These are phyloP conservation scores for Drosophila ustulata DNA, from an alignment of 2,888 invertebrate species.

Conservation along the genomic window DNA sequence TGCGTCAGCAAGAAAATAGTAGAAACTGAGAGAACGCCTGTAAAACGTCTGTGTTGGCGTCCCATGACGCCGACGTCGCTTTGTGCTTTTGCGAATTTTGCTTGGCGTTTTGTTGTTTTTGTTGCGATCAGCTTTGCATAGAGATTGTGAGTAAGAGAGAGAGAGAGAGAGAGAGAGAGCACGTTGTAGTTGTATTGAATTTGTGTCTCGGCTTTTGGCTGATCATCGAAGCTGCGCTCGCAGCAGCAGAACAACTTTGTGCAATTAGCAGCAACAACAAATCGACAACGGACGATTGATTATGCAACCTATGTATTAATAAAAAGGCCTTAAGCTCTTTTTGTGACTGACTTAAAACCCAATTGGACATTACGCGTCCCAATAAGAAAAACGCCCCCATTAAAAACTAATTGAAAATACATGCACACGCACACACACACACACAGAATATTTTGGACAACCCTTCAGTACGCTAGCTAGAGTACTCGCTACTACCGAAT, in stretches of 20 bases:
- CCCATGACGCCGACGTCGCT: slow-evolving; percentile 45
- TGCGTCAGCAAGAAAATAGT: slow-evolving; percentile 78
- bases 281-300: slow-evolving; percentile 14
- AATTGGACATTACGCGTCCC: slow-evolving; percentile 65
- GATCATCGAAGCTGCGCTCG: slow-evolving; percentile 34
- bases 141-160: slow-evolving; percentile 15
- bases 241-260: slow-evolving; percentile 22
- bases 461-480: too few species aligned
- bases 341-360: slow-evolving; percentile 73
- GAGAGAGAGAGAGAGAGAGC: slow-evolving; percentile 5
- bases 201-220: slow-evolving; percentile 35
- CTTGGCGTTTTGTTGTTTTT: slow-evolving; percentile 30
- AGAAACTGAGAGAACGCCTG: slow-evolving; percentile 40
- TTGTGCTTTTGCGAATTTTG: slow-evolving; percentile 38
- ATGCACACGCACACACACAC: slow-evolving; percentile 1
- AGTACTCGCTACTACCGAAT: too few species aligned
- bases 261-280: slow-evolving; percentile 43
- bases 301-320: slow-evolving; percentile 41
- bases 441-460: slow-evolving; percentile 52
- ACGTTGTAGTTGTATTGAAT: slow-evolving; percentile 29
- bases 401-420: slow-evolving; percentile 74
- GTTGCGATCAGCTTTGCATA: slow-evolving; percentile 45
- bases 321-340: slow-evolving; percentile 45
- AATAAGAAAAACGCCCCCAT: slow-evolving; percentile 60
- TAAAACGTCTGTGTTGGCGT: slow-evolving; percentile 43